phyloP scores from a whole-genome alignment of 2,797 vertebrate species.

The Hydrocynus forskahlii region DNA sequence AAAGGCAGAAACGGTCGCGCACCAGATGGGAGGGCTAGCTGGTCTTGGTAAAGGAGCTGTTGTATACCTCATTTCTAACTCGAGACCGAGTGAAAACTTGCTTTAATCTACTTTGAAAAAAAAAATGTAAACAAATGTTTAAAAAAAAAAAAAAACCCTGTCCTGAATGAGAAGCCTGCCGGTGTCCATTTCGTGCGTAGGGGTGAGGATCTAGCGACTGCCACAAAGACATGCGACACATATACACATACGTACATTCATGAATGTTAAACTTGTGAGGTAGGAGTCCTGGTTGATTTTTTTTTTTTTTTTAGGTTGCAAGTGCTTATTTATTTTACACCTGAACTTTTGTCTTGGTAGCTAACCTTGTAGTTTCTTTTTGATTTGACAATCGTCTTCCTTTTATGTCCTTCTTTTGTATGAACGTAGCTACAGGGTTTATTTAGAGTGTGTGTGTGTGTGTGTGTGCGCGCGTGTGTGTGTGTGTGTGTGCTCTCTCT shows the following conservation, averaged over 20 bases:
- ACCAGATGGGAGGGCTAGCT: conserved; percentile 72
- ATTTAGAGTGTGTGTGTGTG: conserved; percentile 45
- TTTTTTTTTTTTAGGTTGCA: not conserved
- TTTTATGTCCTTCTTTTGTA: conserved; percentile 61
- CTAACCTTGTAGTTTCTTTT: conserved; percentile 18
- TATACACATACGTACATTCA: conserved; percentile 65
- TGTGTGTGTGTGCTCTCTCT: conserved; percentile 41
- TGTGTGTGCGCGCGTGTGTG: conserved; percentile 47
- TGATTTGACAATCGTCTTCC: conserved; percentile 83
- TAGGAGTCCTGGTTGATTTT: conserved; percentile 6
- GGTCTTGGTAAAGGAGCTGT: conserved; percentile 82
- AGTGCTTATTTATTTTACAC: conserved; percentile 60
- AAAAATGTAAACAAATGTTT: conserved; percentile 39
- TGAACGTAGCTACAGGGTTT: conserved; percentile 80
- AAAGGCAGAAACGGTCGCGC: conserved; percentile 47
- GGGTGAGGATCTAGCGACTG: conserved; percentile 76
- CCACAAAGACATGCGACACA: conserved; percentile 77
- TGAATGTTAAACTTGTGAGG: conserved; percentile 73
- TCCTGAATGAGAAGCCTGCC: conserved; percentile 76
- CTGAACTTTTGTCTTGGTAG: conserved; percentile 34
- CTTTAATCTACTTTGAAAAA: conserved; percentile 88
- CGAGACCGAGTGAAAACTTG: conserved; percentile 86
- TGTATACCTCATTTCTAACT: conserved; percentile 99
- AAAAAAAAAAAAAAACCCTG: conserved; percentile 61
- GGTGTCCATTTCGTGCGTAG: conserved; percentile 65